phyloP scores from a whole-genome alignment of 1,140 invertebrate genomes.

The Acyrthosiphon pisum region DNA sequence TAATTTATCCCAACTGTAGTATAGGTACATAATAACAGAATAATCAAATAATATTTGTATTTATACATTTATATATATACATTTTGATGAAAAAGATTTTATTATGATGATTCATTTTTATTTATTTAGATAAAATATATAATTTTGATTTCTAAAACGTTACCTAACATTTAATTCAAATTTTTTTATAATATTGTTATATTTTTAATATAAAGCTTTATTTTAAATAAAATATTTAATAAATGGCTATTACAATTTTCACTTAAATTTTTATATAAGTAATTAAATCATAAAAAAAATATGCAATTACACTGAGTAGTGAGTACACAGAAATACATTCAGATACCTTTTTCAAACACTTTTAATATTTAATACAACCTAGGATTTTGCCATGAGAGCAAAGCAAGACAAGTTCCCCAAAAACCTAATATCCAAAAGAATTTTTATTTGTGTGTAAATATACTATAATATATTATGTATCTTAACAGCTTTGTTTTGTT shows the following conservation, averaged over 20 bases:
- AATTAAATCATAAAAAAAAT: neutral
- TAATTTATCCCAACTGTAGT: no score
- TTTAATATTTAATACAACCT: neutral
- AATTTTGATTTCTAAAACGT: no score
- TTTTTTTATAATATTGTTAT: no score
- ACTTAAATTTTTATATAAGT: neutral
- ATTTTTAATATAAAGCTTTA: no score
- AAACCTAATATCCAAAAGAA: neutral
- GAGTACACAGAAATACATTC: neutral
- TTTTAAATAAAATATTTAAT: neutral
- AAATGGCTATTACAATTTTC: neutral
- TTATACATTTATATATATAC: no score
- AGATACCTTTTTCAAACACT: neutral
- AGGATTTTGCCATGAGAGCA: no score
- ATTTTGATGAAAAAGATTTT: no score
- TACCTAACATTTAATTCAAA: no score
- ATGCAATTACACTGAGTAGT: neutral
- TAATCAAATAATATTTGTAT: no score
- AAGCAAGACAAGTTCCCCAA: neutral
- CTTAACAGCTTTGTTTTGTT: constrained; percentile 53
- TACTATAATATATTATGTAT: neutral
- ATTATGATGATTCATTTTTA: no score
- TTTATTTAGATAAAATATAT: no score
- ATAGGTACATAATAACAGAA: no score
- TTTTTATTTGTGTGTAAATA: neutral